Evolutionary conservation across 2,888 invertebrate species (phyloP), one percentile per base, ranked within the genome.

Genomic region (Ophioninae sp.): DNA sequence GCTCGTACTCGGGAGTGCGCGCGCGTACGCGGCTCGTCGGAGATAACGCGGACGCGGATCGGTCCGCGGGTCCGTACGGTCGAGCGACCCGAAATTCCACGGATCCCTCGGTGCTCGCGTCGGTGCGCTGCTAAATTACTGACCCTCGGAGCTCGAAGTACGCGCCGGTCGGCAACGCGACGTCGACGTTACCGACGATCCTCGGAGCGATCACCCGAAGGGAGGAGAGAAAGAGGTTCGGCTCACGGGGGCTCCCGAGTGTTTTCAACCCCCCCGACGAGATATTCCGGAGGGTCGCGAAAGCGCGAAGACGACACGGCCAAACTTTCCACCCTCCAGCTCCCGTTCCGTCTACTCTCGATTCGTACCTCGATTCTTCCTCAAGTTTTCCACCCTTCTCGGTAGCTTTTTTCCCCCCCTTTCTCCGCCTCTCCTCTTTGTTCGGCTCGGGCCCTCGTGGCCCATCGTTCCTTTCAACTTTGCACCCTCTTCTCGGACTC

Each of bases 271-370:
- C 37, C 37, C 56, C 37, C n/a, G 30, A 57, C 69, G 56, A 50
- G 13, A 50, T 50, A 69, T 61, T 23, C 37, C 1, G 17, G 61
- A 41, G 61, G 72, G 20, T 70, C 37, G 23, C n/a, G 59, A 72
- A 59, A 72, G 39, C 70, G 20, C 8, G 50, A 39, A 30, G 44
- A 72, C 20, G 70, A 70, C 57, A 13, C 7, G 20, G 57, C 7
- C 37, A 59, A 39, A 57, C 62, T 30, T 21, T 37, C 69, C 56
- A 30, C n/a, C n/a, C 37, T 37, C 17, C 2, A 21, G 13, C 59
- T 41, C 41, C 21, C 41, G 41, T 72, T 72, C 61, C 41, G 57
- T 70, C 20, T 70, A 7, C 57, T 72, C 72, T 61, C 37, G 7
- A 13, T 59, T 70, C 70, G 56, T 37, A 57, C 39, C 37, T 20